Base-by-base conservation (phyloP, 2,113 vertebrate species). In the Perca fluviatilis region DNA sequence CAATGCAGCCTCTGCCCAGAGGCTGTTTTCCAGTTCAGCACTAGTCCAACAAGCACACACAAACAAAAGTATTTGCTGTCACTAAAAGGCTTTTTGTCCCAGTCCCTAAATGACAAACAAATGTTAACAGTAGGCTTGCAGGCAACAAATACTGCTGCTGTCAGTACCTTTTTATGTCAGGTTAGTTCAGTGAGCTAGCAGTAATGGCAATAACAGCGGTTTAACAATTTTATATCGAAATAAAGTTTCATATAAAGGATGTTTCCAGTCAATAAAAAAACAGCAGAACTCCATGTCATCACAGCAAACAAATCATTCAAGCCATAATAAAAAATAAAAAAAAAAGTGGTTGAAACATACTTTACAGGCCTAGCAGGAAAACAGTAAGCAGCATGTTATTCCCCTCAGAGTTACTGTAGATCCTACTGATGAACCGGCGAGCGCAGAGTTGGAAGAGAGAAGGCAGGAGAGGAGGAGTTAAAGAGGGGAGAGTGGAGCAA, bases 21-120 rank as follows among this genome's bases (percentile, higher is more conserved):
- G 85, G 88, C 86, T 47, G 80, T 85, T 90, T 85, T 86, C 79
- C 86, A 90, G 77, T 36, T 81, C 63, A 77, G 71, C 62, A 77
- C 12, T 53, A 36, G 54, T 72, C 74, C 64, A 82, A 71, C 36
- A 73, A n/a, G 69, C 80, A 65, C 54, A 71, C 79, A 54, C 62
- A 81, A 76, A 84, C 86, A 77, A 83, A 84, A 83, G 80, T 82
- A 69, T 60, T 13, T 21, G 43, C 78, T 80, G 82, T 79, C 79
- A 82, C 69, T 67, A 64, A 82, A 43, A 84, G 63, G 70, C 78
- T 66, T 86, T 76, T 77, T 74, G 71, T 82, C 36, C 60, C 30
- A 0, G 23, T 25, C 40, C 46, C 23, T 19, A 14, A 23, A n/a
- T 6, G 50, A 74, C 54, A 49, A 36, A 79, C 51, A 30, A 67